Conservation (phyloP, 2,888 invertebrate genomes). For the Apamea crenata region DNA sequence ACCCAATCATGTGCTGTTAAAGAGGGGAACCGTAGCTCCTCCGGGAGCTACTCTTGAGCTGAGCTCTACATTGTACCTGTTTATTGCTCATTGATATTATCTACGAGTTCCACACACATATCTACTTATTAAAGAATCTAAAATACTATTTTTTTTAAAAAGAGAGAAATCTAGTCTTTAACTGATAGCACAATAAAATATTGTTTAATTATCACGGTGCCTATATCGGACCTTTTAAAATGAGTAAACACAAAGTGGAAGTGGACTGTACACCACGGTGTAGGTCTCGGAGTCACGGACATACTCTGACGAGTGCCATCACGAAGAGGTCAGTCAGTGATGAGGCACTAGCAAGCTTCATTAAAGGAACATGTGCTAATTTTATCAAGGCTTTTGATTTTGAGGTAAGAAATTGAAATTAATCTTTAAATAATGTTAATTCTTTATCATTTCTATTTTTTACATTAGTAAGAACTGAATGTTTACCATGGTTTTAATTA, state of each 20-base stretch:
- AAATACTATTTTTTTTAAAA: not conserved
- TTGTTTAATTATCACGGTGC: slow-evolving; percentile 22
- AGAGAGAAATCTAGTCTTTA: slow-evolving; percentile 56
- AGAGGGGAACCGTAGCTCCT: slow-evolving; percentile 76
- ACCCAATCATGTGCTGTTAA: slow-evolving; percentile 82
- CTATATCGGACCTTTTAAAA: slow-evolving; percentile 64
- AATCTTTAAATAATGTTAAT: not conserved
- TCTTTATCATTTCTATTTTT: not conserved
- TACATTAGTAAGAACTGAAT: not conserved
- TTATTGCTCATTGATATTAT: slow-evolving; percentile 59
- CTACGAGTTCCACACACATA: slow-evolving; percentile 61
- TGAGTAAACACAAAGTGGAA: slow-evolving; percentile 85
- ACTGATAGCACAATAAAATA: slow-evolving; percentile 33
- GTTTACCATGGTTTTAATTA: not conserved
- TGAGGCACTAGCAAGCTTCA: slow-evolving; percentile 90
- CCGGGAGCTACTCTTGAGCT: slow-evolving; percentile 77
- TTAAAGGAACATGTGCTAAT: slow-evolving; percentile 91
- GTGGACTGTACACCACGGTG: slow-evolving; percentile 91
- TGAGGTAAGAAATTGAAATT: slow-evolving; percentile 83
- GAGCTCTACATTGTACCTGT: slow-evolving; percentile 75
- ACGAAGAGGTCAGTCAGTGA: slow-evolving; percentile 92
- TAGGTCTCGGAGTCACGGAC: slow-evolving; percentile 90
- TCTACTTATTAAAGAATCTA: slow-evolving; percentile 52
- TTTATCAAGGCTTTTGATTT: slow-evolving; percentile 90
- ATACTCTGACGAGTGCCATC: slow-evolving; percentile 91